Evolutionary conservation across 2,113 vertebrate species (phyloP).

Genomic region (Bufo bufo): DNA sequence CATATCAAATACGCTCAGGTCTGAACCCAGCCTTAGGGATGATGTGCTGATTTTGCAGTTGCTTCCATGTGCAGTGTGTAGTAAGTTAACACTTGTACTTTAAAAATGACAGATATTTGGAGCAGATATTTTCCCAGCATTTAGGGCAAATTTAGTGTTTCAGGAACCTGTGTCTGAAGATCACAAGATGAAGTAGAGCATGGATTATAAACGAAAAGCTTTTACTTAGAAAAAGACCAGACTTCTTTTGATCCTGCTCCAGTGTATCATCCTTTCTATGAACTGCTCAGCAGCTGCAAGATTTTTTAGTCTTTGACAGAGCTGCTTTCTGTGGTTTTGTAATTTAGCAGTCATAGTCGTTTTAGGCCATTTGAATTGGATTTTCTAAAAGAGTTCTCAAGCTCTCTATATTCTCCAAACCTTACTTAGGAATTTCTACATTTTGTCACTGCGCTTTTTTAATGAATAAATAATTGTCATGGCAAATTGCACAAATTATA

Average conservation of each 20-base stretch:
- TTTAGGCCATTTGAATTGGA: neutral
- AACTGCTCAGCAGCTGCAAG: conserved; percentile 31
- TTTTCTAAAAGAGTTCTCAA: neutral
- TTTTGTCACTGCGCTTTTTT: too few relatives aligned
- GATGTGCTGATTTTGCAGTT: too few relatives aligned
- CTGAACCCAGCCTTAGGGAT: too few relatives aligned
- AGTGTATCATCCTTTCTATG: conserved; percentile 34
- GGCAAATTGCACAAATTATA: too few relatives aligned
- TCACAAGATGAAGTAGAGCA: conserved; percentile 1
- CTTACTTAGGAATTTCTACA: too few relatives aligned
- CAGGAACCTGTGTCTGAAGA: neutral
- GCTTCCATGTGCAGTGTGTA: neutral
- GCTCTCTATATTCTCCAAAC: too few relatives aligned
- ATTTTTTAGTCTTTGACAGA: conserved; percentile 2
- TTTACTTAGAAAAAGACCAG: conserved; percentile 40
- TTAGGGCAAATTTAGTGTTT: neutral
- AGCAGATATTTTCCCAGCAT: conserved; percentile 16
- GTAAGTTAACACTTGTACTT: conserved; percentile 20
- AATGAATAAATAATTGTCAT: too few relatives aligned
- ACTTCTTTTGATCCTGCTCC: conserved; percentile 48
- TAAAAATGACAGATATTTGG: conserved; percentile 17
- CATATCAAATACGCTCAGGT: too few relatives aligned
- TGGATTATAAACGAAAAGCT: conserved; percentile 14
- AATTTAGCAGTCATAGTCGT: neutral
- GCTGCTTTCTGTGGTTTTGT: neutral